These are phyloP conservation scores for Erinaceus europaeus DNA, from an alignment of 2,113 vertebrate genomes.

Conservation along the genomic window DNA sequence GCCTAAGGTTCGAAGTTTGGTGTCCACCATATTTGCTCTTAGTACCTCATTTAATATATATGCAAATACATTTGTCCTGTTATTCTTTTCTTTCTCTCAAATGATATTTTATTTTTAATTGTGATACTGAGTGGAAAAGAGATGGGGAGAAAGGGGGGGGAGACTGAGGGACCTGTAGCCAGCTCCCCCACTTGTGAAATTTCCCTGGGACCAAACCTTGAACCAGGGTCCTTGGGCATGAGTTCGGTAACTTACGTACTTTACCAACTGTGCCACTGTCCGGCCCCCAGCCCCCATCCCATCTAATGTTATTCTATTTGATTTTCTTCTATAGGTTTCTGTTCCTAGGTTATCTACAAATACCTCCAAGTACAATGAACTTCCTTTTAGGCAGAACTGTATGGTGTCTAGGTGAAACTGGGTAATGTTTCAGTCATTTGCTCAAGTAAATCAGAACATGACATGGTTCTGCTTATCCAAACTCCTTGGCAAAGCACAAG, in stretches of 20 bases:
- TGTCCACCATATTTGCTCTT: no score
- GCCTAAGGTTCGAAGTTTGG: no score
- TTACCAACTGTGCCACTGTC: not conserved
- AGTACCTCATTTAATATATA: no score
- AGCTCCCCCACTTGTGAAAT: no score
- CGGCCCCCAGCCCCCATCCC: not conserved
- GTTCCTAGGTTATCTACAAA: not conserved
- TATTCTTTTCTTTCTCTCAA: no score
- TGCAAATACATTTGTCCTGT: no score
- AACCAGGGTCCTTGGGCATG: not conserved
- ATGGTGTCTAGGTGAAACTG: not conserved
- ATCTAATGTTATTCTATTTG: not conserved
- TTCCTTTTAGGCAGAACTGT: not conserved
- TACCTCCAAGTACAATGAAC: not conserved
- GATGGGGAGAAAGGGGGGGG: no score
- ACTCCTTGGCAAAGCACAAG: fast-evolving
- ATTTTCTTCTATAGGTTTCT: not conserved
- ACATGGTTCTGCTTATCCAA: not conserved
- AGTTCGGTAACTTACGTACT: not conserved
- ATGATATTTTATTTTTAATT: no score
- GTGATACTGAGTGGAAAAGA: no score
- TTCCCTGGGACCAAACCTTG: no score
- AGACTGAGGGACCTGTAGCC: no score
- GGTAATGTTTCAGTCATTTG: not conserved
- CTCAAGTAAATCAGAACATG: not conserved